phyloP scores from a whole-genome alignment of 2,888 invertebrate genomes.

The Sesia bembeciformis region DNA sequence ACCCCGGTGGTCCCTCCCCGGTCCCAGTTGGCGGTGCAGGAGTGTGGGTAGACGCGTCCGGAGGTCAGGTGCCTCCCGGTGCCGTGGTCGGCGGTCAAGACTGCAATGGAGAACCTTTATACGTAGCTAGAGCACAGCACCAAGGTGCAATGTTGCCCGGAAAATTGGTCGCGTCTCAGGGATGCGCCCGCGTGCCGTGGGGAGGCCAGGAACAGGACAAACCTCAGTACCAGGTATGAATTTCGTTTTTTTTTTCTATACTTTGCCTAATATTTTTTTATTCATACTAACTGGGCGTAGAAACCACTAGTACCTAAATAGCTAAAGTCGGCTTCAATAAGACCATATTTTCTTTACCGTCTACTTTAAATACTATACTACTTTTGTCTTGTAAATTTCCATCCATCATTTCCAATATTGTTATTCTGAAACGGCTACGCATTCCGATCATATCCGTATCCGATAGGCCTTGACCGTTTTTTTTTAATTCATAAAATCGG shows the following conservation, averaged over 20 bases:
- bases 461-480: too few species aligned
- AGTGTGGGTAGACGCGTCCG: constrained; percentile 75
- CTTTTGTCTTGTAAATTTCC: too few species aligned
- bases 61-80: constrained; percentile 80
- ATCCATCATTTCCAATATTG: too few species aligned
- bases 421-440: too few species aligned
- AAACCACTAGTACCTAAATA: too few species aligned
- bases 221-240: constrained; percentile 79
- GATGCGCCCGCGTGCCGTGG: constrained; percentile 86
- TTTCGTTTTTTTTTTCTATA: not conserved
- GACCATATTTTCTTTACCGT: too few species aligned
- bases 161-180: constrained; percentile 84
- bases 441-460: too few species aligned
- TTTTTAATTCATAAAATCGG: too few species aligned
- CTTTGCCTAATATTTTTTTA: not conserved
- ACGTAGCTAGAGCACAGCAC: constrained; percentile 82
- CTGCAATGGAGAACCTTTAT: constrained; percentile 73
- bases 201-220: constrained; percentile 87
- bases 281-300: too few species aligned
- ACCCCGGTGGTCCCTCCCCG: constrained; percentile 15
- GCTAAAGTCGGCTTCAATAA: too few species aligned
- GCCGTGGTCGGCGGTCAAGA: constrained; percentile 80
- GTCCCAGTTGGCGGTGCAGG: constrained; percentile 34
- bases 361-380: too few species aligned
- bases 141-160: constrained; percentile 88